Base-by-base conservation (phyloP, 2,888 invertebrate species). In the Drosophila borealis region DNA sequence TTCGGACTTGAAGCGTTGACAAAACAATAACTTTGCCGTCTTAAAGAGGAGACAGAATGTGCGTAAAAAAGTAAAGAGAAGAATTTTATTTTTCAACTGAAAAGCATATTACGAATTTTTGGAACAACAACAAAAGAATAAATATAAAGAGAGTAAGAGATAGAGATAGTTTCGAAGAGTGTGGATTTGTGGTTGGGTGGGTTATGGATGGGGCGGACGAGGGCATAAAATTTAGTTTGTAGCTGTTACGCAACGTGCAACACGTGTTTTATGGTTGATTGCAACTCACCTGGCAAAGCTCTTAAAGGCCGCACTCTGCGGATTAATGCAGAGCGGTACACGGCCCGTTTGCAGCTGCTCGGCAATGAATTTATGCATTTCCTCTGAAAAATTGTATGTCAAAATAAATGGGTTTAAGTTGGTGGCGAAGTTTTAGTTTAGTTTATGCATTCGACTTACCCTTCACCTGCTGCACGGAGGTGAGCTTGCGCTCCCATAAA, bases 261-360 rank as follows among this genome's bases (percentile, higher is more conserved):
- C 8, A 29, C 49, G 42, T 51, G 42, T 39, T 51, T 21, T 46
- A 51, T 50, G 45, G 37, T 33, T 42, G 45, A 36, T 37, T 37
- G 57, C 37, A 36, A 89, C 96, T 97, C 97, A 99, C 99, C 98
- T 99, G 95, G 98, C 98, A 96, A 99, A 99, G 95, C 98, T 99
- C 95, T 99, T 99, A 95, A 99, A 99, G 93, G 99, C 98, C 93
- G 99, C 98, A 92, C 99, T 99, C 94, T 98, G 98, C 90, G 99
- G 99, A 94, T 99, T 99, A 94, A 99, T 99, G 95, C 99, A 99
- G 89, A 99, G 95, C 84, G 99, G 99, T 89, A 99, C 98, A 85
- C 98, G 96, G 91, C 97, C 97, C 91, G 97, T 97, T 93, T 97
- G 97, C 92, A 98, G 94, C 93, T 98, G 98, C 93, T 99, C 98